Evolutionary conservation across 1,140 invertebrate genomes (phyloP), one percentile per base, ranked within the genome.

Genomic region (Coptotermes formosanus): DNA sequence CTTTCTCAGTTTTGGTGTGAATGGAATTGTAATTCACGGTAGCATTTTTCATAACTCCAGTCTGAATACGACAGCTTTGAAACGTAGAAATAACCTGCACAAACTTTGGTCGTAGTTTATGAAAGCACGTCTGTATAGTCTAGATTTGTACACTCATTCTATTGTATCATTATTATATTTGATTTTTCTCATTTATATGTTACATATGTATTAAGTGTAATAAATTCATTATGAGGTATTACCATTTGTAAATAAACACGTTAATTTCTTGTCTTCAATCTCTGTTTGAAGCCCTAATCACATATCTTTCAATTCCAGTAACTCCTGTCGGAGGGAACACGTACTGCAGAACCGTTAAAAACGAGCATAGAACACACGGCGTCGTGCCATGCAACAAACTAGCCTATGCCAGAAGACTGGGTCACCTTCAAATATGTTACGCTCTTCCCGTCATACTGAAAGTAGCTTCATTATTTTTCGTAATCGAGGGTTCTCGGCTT

Each of bases 131-230:
- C 25, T 75, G 64, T 30, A 75, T 64, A 64, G 38, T 4, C 38
- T 38, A 38, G 38, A 8, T n/a, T 64, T 64, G 59, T 64, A 64
- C 19, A 23, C 3, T 9, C 64, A 75, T 7, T 75, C n/a, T 75
- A 14, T 75, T 12, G 14, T 38, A 38, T 38, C 38, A 38, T 75
- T 2, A 14, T 75, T 75, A 75, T 75, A 30, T 75, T 75, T 75
- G 14, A 75, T 75, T 75, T 75, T 75, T 75, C 64, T 75, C 64
- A 75, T 75, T 75, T 75, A 75, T 75, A 75, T 75, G 64, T 75
- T n/a, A 75, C n/a, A 64, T 64, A 75, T 75, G 4, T 30, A 11
- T 8, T 75, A 6, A 4, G 64, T 75, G 64, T 75, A 75, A 25
- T 75, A 9, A 38, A 75, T 75, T 75, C 64, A 75, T 75, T 75